phyloP scores from a whole-genome alignment of 2,888 invertebrate species.

The Ichneumon xanthorius region DNA sequence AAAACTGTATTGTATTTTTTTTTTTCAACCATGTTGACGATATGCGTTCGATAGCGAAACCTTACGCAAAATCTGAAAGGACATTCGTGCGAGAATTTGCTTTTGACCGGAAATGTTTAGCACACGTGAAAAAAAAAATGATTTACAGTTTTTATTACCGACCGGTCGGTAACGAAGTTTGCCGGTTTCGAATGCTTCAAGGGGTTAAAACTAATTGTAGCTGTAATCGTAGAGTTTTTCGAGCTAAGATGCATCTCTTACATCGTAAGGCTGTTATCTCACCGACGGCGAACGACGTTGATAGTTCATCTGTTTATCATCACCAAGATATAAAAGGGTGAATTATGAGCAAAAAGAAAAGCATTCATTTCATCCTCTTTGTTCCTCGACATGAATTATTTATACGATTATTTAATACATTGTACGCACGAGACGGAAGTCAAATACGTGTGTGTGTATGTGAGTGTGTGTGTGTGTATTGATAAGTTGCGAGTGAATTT shows the following conservation, averaged over 20 bases:
- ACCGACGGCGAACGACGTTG: conserved; percentile 22
- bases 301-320: too few relatives aligned
- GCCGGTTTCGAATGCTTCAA: too few relatives aligned
- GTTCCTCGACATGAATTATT: conserved; percentile 46
- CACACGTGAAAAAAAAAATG: too few relatives aligned
- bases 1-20: neutral
- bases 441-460: conserved; percentile 11
- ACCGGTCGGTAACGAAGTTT: too few relatives aligned
- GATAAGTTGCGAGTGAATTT: too few relatives aligned
- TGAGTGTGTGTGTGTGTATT: too few relatives aligned
- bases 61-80: too few relatives aligned
- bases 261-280: conserved; percentile 66
- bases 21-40: neutral
- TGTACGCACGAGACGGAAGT: conserved; percentile 11
- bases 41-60: neutral
- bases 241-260: conserved; percentile 57
- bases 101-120: too few relatives aligned
- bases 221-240: too few relatives aligned
- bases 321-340: too few relatives aligned
- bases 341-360: neutral
- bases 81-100: too few relatives aligned
- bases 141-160: too few relatives aligned
- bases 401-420: conserved; percentile 54
- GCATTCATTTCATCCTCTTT: conserved; percentile 38
- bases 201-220: conserved; percentile 43